Base-by-base conservation (phyloP, 37 sponge, comb jelly and placozoan species). In the Axinella damicornis region DNA sequence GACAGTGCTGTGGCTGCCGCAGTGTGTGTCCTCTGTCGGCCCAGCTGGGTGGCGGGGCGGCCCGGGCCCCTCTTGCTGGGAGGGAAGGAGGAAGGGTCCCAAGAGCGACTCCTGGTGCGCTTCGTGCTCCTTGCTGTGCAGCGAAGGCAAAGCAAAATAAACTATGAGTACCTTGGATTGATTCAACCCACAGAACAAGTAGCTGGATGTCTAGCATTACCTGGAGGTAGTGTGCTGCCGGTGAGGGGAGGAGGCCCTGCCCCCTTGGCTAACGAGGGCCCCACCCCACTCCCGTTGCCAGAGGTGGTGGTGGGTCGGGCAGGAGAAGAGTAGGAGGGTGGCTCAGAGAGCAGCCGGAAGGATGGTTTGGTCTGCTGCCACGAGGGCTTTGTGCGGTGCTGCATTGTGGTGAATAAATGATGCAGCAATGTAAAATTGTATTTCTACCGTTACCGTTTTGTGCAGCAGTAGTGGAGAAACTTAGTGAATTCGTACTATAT, bases 311-410 rank as follows among this genome's bases (percentile, higher is more conserved):
- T 53, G 56, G 36, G 88, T 65, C 27, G 66, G 25, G 30, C 71
- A 37, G 38, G 1, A 12, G 55, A 11, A 0, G 90, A 73, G 0
- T 87, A 11, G 2, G 90, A 73, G 0, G 90, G 73, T 18, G 84
- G 75, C 34, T 83, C 86, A 22, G 83, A 39, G n/a, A 85, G 79
- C 24, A 84, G 78, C 77, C 75, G 94, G 78, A 96, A 96, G 38
- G 74, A 35, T 2, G 97, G 97, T 30, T 73, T 62, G 31, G 80
- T 64, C 31, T 85, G 69, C 60, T 91, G 89, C 97, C 97, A 96
- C 12, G 92, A 84, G 13, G 97, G 97, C 57, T 94, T 94, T 12
- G 84, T 69, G 46, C 97, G 94, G 55, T 88, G 78, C 95, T 95
- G 61, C 55, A 84, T 9, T 11, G 65, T 35, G 31, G 31, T 25